Evolutionary conservation across 2,797 vertebrate species (phyloP).

Genomic region (Enoplosus armatus): DNA sequence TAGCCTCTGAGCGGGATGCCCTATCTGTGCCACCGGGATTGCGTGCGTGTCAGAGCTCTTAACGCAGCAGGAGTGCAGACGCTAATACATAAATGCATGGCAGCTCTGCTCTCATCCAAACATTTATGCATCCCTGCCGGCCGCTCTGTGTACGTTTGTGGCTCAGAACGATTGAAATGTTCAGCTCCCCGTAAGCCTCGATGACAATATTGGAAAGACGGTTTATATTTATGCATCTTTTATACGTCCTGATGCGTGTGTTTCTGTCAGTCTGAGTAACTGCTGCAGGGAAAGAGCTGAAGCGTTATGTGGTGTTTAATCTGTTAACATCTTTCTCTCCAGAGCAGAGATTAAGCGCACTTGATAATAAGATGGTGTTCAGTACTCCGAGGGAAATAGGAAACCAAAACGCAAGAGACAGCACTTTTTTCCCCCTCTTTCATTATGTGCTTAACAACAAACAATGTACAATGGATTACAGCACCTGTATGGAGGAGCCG

Average conservation of each 20-base stretch:
- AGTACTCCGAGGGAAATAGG: conserved; percentile 28
- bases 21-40: conserved; percentile 44
- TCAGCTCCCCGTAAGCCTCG: conserved; percentile 41
- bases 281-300: conserved; percentile 20
- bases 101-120: conserved; percentile 63
- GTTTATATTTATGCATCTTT: conserved; percentile 53
- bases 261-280: conserved; percentile 11
- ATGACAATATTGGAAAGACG: conserved; percentile 34
- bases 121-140: conserved; percentile 63
- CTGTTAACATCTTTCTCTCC: conserved; percentile 42
- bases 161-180: conserved; percentile 54
- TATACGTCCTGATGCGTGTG: conserved; percentile 19
- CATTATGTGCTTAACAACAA: conserved; percentile 63
- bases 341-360: conserved; percentile 43
- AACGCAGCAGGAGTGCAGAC: conserved; percentile 70
- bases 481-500: conserved; percentile 59
- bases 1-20: conserved; percentile 33
- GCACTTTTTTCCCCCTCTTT: conserved; percentile 69
- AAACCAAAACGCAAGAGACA: conserved; percentile 47
- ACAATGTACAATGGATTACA: conserved; percentile 70
- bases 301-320: conserved; percentile 47
- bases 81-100: conserved; percentile 78
- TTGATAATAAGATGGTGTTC: conserved; percentile 48
- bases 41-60: conserved; percentile 63
- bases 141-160: conserved; percentile 54